Evolutionary conservation across 2,797 vertebrate species (phyloP).

Genomic region (Sciurus carolinensis): DNA sequence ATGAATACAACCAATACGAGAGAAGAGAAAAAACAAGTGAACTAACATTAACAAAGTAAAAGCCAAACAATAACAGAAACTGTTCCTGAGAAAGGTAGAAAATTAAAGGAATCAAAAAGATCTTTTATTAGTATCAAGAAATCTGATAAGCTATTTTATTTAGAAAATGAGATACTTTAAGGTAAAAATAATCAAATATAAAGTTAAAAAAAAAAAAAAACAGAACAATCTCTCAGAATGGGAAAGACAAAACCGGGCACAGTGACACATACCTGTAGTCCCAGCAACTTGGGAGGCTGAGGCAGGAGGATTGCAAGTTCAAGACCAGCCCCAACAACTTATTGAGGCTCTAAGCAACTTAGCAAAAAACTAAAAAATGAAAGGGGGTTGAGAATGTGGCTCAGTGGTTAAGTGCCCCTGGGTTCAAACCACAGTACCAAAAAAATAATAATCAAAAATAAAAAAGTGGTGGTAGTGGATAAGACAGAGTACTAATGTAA

Average conservation of each 20-base stretch:
- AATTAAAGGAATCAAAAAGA: neutral
- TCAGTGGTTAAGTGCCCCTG: no score
- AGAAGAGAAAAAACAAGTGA: neutral
- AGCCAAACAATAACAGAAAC: neutral
- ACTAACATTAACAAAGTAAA: neutral
- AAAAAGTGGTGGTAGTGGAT: no score
- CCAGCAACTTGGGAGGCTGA: no score
- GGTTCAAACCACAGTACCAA: no score
- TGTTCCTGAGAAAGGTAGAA: neutral
- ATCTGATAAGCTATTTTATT: neutral
- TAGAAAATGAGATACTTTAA: neutral
- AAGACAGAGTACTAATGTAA: neutral
- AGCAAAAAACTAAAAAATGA: no score
- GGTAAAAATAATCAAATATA: slow-evolving; percentile 1
- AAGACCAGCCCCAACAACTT: no score
- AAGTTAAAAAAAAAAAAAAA: neutral
- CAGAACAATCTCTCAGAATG: neutral
- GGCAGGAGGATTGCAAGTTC: no score
- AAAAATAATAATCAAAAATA: no score
- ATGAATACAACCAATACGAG: neutral
- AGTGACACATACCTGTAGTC: no score
- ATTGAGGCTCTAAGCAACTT: no score
- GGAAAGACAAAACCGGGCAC: neutral
- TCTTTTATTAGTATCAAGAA: neutral
- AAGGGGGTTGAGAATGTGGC: no score